Conservation (phyloP, 2,113 vertebrate genomes). For the Sander vitreus region DNA sequence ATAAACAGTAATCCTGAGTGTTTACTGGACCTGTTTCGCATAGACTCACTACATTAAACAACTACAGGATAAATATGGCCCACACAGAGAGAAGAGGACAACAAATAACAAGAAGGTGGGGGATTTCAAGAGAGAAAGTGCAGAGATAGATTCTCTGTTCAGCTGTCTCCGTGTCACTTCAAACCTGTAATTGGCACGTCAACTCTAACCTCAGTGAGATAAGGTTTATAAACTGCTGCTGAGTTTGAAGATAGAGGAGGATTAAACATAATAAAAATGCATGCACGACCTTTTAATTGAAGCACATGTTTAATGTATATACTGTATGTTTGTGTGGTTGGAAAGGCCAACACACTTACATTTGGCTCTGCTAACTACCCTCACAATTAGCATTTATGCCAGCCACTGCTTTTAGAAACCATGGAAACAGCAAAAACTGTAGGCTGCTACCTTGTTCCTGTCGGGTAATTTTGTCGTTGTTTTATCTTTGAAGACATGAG, state of each 20-base stretch:
- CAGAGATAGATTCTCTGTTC: neutral
- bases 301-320: neutral
- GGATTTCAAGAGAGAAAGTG: neutral
- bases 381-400: neutral
- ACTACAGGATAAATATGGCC: neutral
- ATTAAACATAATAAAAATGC: neutral
- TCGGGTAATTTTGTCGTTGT: neutral
- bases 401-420: neutral
- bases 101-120: neutral
- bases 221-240: neutral
- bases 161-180: neutral
- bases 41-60: neutral
- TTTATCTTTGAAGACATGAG: neutral
- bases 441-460: neutral
- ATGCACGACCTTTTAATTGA: neutral
- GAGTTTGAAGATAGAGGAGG: neutral
- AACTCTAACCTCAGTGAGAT: neutral
- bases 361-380: neutral
- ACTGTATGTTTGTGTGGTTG: too few species aligned
- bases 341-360: neutral
- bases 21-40: neutral
- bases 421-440: too few species aligned
- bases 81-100: neutral
- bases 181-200: neutral
- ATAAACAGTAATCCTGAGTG: conserved; percentile 1